Conservation (phyloP, 2,888 invertebrate species). For the Aphidius colemani region DNA sequence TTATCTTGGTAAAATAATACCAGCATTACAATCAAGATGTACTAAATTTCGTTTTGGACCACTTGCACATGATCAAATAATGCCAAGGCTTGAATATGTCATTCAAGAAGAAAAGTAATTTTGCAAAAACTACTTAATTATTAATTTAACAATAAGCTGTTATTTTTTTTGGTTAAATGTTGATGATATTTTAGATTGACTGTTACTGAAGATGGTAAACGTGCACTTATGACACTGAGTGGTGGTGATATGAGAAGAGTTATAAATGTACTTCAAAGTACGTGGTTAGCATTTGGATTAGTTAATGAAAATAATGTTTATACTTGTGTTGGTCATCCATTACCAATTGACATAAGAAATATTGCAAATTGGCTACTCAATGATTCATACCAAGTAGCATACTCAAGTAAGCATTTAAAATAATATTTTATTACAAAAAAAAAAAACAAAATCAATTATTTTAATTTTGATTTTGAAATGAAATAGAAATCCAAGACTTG, state of each 20-base stretch:
- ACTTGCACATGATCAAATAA: slow-evolving; percentile 80
- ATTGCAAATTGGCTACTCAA: slow-evolving; percentile 87
- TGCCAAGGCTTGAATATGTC: slow-evolving; percentile 86
- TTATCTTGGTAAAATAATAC: slow-evolving; percentile 97
- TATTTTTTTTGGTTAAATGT: neutral
- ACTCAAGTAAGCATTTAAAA: slow-evolving; percentile 65
- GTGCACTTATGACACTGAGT: slow-evolving; percentile 85
- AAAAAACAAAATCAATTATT: neutral
- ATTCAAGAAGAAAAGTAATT: slow-evolving; percentile 78
- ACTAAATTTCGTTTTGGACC: slow-evolving; percentile 96
- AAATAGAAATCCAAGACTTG: slow-evolving; percentile 76
- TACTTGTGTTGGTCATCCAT: slow-evolving; percentile 95
- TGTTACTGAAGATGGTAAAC: slow-evolving; percentile 84
- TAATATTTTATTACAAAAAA: neutral
- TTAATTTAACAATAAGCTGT: neutral
- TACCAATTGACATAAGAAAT: slow-evolving; percentile 83
- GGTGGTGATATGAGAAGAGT: slow-evolving; percentile 98
- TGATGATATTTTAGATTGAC: slow-evolving; percentile 60
- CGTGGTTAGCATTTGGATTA: slow-evolving; percentile 87
- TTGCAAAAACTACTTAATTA: neutral
- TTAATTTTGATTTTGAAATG: slow-evolving; percentile 39
- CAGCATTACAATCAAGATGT: slow-evolving; percentile 97
- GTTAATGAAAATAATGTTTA: slow-evolving; percentile 93
- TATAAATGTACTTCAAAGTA: slow-evolving; percentile 94
- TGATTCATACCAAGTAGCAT: slow-evolving; percentile 75